Evolutionary conservation across 2,888 invertebrate genomes (phyloP), one percentile per base, ranked within the genome.

Genomic region (Drosophila tanythrix): DNA sequence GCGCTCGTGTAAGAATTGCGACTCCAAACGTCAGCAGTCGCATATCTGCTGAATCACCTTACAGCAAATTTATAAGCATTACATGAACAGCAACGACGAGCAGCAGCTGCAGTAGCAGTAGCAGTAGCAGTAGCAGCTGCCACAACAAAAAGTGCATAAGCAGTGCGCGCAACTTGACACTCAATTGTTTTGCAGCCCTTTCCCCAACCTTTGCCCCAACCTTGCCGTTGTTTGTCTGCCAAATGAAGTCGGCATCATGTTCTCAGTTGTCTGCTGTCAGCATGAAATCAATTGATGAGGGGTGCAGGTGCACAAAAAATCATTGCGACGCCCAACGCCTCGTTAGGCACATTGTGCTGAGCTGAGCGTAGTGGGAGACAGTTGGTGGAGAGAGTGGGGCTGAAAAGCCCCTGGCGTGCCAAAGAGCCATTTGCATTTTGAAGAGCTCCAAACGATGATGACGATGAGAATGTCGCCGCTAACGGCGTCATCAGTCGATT

Each of bases 341-440:
- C 82, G 81, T 82, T 82, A 85, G 83, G 72, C 81, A 72, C 82
- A 79, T 31, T 66, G 74, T 63, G 51, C 55, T 8, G 15, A 15
- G 21, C 11, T 36, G 15, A 58, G 36, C 36, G 36, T 6, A 13
- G 31, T 4, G 21, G 4, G 6, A 25, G 33, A 33, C 5, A 35
- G 60, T 46, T 21, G 10, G 18, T 15, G 48, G 13, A n/a, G 21
- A 43, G 31, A 18, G 29, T 7, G 10, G 35, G 27, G 27, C 10
- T 13, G 56, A 25, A 61, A 52, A 46, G 38, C 56, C 56, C 62
- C 48, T 88, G 85, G 79, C 85, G 85, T 85, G 85, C 83, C 84
- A 80, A 88, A 78, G 83, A 74, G 89, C 79, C 80, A 85, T 86
- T 86, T 89, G 84, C 84, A 84, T 87, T 83, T 70, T 87, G 87